Base-by-base conservation (phyloP, 2,797 vertebrate species). In the Eutrigla gurnardus region DNA sequence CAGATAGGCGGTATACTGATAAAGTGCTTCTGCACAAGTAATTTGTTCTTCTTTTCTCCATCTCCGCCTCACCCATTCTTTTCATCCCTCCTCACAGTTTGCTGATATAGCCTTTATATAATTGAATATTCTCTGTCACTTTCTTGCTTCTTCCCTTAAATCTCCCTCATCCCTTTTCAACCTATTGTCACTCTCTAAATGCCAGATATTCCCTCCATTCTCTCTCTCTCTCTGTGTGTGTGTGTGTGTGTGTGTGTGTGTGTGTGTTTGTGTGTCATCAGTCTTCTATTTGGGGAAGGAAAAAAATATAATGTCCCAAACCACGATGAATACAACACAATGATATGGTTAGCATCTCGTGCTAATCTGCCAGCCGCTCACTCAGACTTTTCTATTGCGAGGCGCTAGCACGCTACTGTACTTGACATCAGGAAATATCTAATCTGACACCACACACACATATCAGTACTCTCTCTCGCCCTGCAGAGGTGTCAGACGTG, bases 41-140 rank as follows among this genome's bases (percentile, higher is more conserved):
- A 66, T 53, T 64, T 8, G 35, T 36, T 67, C 35, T 72, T 61
- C 42, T 11, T 25, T 13, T 36, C 46, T 58, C 43, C 32, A 17
- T 57, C 25, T 65, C 37, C 2, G 0, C 52, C 63, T 49, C 53
- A 12, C 60, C 33, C 43, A 11, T 8, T 32, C 59, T 59, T 62
- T 76, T 76, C 69, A 79, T 76, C 40, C 55, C 52, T 5, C 70
- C 45, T 55, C 43, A 40, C 69, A 52, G 75, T 81, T 74, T 73
- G 71, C 80, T 80, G 77, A 82, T 65, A 32, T 25, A 66, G 67
- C 45, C 46, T 80, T 84, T 75, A 65, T 57, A 37, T 68, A 81
- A 79, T 49, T 68, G 33, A 81, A 83, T 73, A 55, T 73, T 73
- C 68, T 49, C 43, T 36, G 69, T 80, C 50, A 63, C 25, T 57